Base-by-base conservation (phyloP, 2,797 vertebrate genomes). In the Esox masquinongy region DNA sequence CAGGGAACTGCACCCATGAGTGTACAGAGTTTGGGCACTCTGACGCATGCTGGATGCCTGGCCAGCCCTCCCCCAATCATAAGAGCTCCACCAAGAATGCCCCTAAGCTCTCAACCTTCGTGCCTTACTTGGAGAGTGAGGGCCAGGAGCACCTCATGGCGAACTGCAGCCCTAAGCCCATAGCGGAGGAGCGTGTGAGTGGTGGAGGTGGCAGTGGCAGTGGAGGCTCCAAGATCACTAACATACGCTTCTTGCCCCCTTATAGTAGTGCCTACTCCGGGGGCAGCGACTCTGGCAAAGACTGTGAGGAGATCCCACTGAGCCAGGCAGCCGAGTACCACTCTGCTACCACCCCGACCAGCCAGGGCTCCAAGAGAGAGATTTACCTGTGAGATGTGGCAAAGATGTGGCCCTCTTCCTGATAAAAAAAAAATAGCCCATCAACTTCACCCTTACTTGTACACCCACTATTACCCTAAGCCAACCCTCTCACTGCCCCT, bases 61-160 rank as follows among this genome's bases (percentile, higher is more conserved):
- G 97, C 73, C 95, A 98, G 90, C 96, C 96, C 7, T 99, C 97
- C 83, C 98, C 97, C 79, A 95, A 91, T 90, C 96, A 93, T 93
- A 96, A 96, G 92, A 92, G 77, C 64, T 77, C 95, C 92, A 97
- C 95, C 93, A 97, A 96, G 93, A 95, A 92, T 39, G 92, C 95
- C 89, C 94, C 98, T 90, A 96, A 95, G 94, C 96, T 99, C 88
- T 98, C 98, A 94, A 99, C 98, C 93, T 99, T 99, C 85, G 97
- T 99, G 98, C 97, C 98, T 99, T 99, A 98, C 95, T 97, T 97
- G 95, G 98, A 99, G 92, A 95, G 95, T 93, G 97, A 96, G 83
- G 95, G 95, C 82, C 96, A 96, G 92, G 96, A 98, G 91, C 95
- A 94, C 87, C 94, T 95, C 79, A 87, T 93, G 91, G 95, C 95